These are phyloP conservation scores for Xenentodon cancila DNA, from an alignment of 2,797 vertebrate species.

Conservation along the genomic window DNA sequence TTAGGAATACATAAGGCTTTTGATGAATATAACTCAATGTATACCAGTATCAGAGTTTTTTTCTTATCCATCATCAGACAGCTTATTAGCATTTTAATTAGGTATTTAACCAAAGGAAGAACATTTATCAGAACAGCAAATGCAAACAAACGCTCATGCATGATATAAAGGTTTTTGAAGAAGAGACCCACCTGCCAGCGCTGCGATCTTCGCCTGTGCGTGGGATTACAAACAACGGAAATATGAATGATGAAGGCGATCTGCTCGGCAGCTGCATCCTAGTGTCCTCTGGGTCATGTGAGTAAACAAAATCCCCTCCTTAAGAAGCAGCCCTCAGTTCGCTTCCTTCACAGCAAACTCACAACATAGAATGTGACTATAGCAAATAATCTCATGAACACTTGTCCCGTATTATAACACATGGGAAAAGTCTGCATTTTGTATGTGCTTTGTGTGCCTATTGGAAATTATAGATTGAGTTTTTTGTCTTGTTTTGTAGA, in stretches of 20 bases:
- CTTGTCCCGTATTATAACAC: too few species aligned
- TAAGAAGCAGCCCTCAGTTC: slow-evolving; percentile 2
- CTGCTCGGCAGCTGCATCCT: slow-evolving; percentile 57
- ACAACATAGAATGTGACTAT: not conserved
- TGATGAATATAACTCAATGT: too few species aligned
- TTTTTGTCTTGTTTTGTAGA: too few species aligned
- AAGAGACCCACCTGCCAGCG: slow-evolving; percentile 60
- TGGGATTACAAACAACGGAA: slow-evolving; percentile 33
- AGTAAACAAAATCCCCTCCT: slow-evolving; percentile 46
- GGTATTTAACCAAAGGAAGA: too few species aligned
- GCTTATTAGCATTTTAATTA: too few species aligned
- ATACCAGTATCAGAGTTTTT: too few species aligned
- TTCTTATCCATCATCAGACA: too few species aligned
- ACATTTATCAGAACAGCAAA: too few species aligned
- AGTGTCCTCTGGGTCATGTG: slow-evolving; percentile 54
- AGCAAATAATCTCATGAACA: not conserved
- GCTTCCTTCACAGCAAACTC: not conserved
- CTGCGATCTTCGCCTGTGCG: slow-evolving; percentile 20
- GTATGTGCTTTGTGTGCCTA: too few species aligned
- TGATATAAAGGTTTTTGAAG: slow-evolving; percentile 1
- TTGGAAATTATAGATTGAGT: too few species aligned
- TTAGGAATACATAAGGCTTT: too few species aligned
- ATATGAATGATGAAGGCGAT: slow-evolving; percentile 61
- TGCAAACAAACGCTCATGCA: not conserved
- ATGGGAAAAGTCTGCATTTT: too few species aligned